Evolutionary conservation across 2,113 vertebrate species (phyloP).

Genomic region (Upupa epops): DNA sequence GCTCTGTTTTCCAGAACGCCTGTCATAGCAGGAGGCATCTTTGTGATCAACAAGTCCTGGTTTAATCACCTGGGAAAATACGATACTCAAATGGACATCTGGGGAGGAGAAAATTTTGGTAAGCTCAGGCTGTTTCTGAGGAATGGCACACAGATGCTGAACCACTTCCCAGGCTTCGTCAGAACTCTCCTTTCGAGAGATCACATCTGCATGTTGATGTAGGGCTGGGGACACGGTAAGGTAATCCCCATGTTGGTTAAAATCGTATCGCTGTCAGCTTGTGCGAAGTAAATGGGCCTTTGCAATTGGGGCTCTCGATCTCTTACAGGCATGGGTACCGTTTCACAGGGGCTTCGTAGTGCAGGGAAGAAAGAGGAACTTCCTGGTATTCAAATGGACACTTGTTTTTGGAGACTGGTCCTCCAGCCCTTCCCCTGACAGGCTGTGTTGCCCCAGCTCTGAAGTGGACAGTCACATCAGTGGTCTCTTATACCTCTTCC

Average conservation of each 20-base stretch:
- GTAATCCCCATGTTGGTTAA: not conserved
- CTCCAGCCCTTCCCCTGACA: not conserved
- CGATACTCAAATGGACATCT: conserved; percentile 99
- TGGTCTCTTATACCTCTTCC: not conserved
- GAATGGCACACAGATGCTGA: not conserved
- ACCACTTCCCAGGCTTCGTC: not conserved
- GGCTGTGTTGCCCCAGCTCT: not conserved
- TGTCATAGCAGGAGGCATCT: conserved; percentile 97
- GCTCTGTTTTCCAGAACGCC: conserved; percentile 84
- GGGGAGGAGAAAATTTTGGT: conserved; percentile 99
- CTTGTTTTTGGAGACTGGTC: not conserved
- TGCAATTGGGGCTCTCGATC: not conserved
- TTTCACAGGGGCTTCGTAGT: not conserved
- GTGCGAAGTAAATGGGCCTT: not conserved
- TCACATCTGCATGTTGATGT: not conserved
- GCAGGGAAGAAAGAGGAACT: not conserved
- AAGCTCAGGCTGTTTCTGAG: conserved; percentile 56
- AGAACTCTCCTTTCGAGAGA: not conserved
- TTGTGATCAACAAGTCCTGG: conserved; percentile 97
- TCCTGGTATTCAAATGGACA: not conserved
- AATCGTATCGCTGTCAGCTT: not conserved
- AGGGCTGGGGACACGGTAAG: not conserved
- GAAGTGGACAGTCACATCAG: not conserved
- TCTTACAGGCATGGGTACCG: not conserved
- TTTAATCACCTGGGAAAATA: conserved; percentile 98